These are phyloP conservation scores for Carollia perspicillata DNA, from an alignment of 2,113 vertebrate genomes.

Conservation along the genomic window DNA sequence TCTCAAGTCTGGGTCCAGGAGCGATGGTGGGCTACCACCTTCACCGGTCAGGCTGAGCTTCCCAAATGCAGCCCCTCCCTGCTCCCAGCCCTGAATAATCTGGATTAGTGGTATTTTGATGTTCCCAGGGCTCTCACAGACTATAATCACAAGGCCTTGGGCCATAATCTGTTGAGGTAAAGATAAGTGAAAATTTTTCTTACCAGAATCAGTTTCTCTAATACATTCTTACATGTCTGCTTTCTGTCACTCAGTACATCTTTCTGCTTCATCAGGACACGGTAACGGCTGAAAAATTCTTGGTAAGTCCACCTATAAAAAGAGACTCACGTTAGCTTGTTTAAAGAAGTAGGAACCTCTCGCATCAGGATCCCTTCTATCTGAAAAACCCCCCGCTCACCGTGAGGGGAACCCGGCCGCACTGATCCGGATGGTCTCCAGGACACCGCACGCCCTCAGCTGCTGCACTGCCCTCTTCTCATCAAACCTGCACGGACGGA, in stretches of 20 bases:
- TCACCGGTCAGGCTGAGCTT: not conserved
- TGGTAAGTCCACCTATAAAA: conserved; percentile 96
- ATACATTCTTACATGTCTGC: conserved; percentile 94
- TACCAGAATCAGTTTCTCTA: conserved; percentile 97
- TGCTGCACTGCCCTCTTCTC: conserved; percentile 98
- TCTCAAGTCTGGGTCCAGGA: not conserved
- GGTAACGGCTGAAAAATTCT: conserved; percentile 98
- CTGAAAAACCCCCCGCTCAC: conserved; percentile 73
- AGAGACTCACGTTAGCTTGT: conserved; percentile 31
- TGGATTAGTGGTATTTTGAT: not conserved
- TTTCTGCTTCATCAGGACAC: conserved; percentile 98
- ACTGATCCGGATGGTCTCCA: conserved; percentile 98
- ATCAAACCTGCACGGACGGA: conserved; percentile 87
- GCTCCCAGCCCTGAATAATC: not conserved
- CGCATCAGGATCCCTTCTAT: not conserved
- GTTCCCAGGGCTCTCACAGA: not conserved
- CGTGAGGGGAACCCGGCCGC: conserved; percentile 98
- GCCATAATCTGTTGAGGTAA: not conserved
- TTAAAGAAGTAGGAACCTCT: not conserved
- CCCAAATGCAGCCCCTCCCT: not conserved
- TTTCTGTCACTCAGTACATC: conserved; percentile 94
- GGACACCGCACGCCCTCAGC: conserved; percentile 95
- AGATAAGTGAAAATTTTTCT: conserved; percentile 42
- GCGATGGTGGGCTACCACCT: not conserved
- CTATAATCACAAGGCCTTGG: conserved; percentile 23